Evolutionary conservation across 2,797 vertebrate species (phyloP).

Genomic region (Sphenopsis melanotis): DNA sequence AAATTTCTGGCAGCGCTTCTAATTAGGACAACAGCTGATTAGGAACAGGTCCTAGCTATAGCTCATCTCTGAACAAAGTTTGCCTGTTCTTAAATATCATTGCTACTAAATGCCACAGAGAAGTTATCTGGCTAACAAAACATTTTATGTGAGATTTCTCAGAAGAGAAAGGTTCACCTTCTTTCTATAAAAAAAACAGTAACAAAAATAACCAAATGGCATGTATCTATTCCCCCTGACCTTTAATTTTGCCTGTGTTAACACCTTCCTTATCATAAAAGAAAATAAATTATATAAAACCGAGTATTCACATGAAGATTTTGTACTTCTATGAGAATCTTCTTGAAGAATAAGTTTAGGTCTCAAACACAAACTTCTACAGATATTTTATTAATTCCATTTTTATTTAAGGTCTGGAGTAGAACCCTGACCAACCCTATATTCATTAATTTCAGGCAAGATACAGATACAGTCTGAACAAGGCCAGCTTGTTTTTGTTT

Average conservation of each 20-base stretch:
- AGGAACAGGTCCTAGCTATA: background rate
- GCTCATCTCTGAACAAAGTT: background rate
- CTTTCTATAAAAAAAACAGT: background rate
- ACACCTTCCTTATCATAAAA: constrained; percentile 49
- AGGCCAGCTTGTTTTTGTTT: background rate
- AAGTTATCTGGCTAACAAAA: background rate
- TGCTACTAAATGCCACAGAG: background rate
- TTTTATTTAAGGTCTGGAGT: background rate
- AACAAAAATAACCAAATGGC: background rate
- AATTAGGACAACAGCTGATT: background rate
- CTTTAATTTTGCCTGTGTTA: constrained; percentile 39
- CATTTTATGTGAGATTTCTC: background rate
- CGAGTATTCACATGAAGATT: background rate
- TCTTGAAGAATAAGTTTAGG: background rate
- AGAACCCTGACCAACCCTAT: background rate
- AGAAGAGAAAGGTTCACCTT: background rate
- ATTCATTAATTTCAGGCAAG: background rate
- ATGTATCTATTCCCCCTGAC: background rate
- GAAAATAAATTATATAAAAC: background rate
- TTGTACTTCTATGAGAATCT: background rate
- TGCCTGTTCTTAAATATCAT: background rate
- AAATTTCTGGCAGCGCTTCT: background rate
- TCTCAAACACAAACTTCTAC: background rate
- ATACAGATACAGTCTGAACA: background rate
- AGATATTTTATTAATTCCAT: background rate